These are phyloP conservation scores for Adelognathus sp. DNA, from an alignment of 2,888 invertebrate genomes.

Conservation along the genomic window DNA sequence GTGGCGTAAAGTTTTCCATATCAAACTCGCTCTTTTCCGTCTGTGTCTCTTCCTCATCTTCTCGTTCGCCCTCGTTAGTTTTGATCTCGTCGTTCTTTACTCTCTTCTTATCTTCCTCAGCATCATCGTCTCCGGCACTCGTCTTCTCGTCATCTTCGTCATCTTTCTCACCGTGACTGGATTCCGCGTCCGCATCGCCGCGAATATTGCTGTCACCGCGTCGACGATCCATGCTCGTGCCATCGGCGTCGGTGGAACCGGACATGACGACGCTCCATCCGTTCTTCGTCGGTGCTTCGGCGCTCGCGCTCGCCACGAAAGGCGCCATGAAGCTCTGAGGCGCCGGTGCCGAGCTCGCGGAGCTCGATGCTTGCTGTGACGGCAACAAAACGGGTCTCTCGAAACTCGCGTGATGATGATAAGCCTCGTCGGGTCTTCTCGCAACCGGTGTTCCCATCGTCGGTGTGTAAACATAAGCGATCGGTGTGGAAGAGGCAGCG, in stretches of 20 bases:
- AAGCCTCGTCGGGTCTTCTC: conserved; percentile 63
- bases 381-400: conserved; percentile 74
- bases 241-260: conserved; percentile 56
- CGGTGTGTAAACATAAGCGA: conserved; percentile 86
- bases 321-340: conserved; percentile 86
- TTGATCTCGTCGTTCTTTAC: conserved; percentile 19
- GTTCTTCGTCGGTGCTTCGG: conserved; percentile 83
- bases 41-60: conserved; percentile 66
- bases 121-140: conserved; percentile 16
- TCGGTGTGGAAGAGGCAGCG: conserved; percentile 82
- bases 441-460: conserved; percentile 80
- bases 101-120: conserved; percentile 1
- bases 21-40: conserved; percentile 82
- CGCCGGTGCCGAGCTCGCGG: conserved; percentile 79
- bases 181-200: neutral
- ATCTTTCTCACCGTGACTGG: neutral
- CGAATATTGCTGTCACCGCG: conserved; percentile 17
- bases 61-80: conserved; percentile 31
- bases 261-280: conserved; percentile 85
- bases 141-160: neutral
- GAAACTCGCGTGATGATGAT: conserved; percentile 12
- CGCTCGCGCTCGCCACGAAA: conserved; percentile 86
- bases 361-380: conserved; percentile 78
- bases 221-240: conserved; percentile 38
- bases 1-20: conserved; percentile 86